These are phyloP conservation scores for Eledone cirrhosa DNA, from an alignment of 2,888 invertebrate species.

Conservation along the genomic window DNA sequence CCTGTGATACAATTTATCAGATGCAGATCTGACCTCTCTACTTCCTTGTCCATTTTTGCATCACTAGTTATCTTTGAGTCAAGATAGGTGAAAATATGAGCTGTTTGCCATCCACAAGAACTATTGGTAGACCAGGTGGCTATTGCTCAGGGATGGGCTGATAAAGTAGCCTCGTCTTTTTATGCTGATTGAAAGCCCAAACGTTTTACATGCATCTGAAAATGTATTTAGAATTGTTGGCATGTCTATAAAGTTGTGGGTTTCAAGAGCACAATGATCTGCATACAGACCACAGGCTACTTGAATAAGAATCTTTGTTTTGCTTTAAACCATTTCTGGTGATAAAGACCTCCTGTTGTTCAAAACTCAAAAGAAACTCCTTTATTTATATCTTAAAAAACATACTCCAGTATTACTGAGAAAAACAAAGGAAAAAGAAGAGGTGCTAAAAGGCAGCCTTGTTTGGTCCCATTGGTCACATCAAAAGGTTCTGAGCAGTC, in stretches of 20 bases:
- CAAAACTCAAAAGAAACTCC: neutral
- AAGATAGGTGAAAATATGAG: neutral
- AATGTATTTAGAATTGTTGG: too few species aligned
- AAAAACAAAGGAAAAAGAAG: neutral
- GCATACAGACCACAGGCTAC: neutral
- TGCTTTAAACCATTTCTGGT: neutral
- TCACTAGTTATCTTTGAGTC: neutral
- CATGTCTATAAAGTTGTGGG: neutral
- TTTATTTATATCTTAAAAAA: neutral
- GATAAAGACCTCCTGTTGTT: too few species aligned
- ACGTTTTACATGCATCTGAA: too few species aligned
- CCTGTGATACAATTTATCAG: neutral
- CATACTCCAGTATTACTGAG: neutral
- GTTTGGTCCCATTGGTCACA: neutral
- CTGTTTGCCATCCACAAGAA: neutral
- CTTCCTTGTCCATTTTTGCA: neutral
- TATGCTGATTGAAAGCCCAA: too few species aligned
- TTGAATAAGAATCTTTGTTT: neutral
- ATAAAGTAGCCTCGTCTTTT: too few species aligned
- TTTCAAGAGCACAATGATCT: neutral
- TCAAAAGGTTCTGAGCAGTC: neutral
- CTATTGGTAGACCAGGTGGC: too few species aligned
- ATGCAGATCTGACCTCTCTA: neutral
- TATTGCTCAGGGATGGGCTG: too few species aligned
- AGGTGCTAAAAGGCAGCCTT: neutral